Percentiles rank a stretch among this genome's conserved stretches.
Conservation (phyloP, 1,140 invertebrate genomes). For the Drosophila persimilis region DNA sequence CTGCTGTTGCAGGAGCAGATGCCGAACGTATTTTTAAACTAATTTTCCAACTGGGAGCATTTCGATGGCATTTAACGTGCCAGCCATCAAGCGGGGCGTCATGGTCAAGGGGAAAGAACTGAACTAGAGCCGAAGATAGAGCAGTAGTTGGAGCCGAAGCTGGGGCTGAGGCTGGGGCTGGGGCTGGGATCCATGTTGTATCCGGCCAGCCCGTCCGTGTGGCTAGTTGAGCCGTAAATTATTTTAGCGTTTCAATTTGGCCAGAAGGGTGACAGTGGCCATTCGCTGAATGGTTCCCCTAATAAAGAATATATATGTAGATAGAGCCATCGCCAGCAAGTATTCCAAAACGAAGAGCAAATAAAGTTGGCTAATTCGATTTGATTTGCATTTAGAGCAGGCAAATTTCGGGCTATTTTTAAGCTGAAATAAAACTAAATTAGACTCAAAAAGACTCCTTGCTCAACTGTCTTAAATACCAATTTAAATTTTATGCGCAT, state of each 20-base stretch:
- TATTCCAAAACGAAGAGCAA: slow-evolving; percentile 30
- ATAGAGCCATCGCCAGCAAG: slow-evolving; percentile 17
- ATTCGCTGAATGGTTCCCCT: slow-evolving; percentile 18
- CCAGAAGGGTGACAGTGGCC: slow-evolving; percentile 47
- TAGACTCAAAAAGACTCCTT: too few relatives aligned
- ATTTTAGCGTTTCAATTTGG: slow-evolving; percentile 77
- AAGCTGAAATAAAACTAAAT: too few relatives aligned
- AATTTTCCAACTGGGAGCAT: slow-evolving; percentile 80
- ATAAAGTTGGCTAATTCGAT: slow-evolving; percentile 64
- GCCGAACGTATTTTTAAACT: slow-evolving; percentile 75
- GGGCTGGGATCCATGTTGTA: neutral
- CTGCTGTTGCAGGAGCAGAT: neutral
- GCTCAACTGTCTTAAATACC: too few relatives aligned
- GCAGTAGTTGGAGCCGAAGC: slow-evolving; percentile 1
- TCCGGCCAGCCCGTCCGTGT: slow-evolving; percentile 1
- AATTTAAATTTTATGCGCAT: too few relatives aligned
- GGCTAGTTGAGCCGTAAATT: slow-evolving; percentile 69
- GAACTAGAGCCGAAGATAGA: slow-evolving; percentile 11
- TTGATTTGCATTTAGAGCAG: slow-evolving; percentile 42
- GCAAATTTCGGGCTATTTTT: too few relatives aligned
- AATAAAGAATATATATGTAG: slow-evolving; percentile 38
- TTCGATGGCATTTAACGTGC: slow-evolving; percentile 64
- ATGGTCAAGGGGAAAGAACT: slow-evolving; percentile 13
- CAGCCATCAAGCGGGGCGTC: slow-evolving; percentile 39
- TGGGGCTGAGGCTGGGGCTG: neutral